Evolutionary conservation across 2,113 vertebrate genomes (phyloP).

Genomic region (Hyperoodon ampullatus): DNA sequence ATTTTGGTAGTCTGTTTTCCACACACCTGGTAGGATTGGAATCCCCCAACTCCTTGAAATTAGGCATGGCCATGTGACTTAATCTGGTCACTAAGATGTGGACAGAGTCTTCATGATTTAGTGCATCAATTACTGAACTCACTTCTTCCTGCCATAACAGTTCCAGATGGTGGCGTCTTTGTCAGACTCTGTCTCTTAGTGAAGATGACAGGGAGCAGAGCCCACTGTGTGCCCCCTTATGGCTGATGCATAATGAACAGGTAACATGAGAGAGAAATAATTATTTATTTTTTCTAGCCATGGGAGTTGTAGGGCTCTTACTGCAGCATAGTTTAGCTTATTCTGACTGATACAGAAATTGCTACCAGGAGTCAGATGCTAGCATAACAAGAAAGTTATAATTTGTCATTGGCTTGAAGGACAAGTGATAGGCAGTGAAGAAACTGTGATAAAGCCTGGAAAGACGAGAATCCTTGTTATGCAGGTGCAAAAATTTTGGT

Average conservation of each 20-base stretch:
- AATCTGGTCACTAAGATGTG: neutral
- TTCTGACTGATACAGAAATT: conserved; percentile 16
- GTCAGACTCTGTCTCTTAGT: neutral
- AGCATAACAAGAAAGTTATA: neutral
- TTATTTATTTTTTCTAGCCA: neutral
- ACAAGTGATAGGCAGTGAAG: neutral
- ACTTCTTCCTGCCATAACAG: neutral
- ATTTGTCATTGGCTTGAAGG: neutral
- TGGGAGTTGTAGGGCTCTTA: neutral
- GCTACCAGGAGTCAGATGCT: neutral
- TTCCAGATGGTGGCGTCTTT: neutral
- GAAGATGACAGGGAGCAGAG: neutral
- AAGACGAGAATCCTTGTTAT: neutral
- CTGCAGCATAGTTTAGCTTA: neutral
- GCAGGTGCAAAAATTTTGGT: neutral
- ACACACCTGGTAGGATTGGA: neutral
- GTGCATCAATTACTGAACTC: neutral
- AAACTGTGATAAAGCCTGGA: neutral
- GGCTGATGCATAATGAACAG: neutral
- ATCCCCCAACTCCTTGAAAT: neutral
- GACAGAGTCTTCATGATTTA: neutral
- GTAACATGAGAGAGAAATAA: neutral
- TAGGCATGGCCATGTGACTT: neutral
- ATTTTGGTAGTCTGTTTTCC: neutral
- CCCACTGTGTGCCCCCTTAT: neutral